phyloP scores from a whole-genome alignment of 2,888 invertebrate genomes.

The Pycnomerus fuliginosus region DNA sequence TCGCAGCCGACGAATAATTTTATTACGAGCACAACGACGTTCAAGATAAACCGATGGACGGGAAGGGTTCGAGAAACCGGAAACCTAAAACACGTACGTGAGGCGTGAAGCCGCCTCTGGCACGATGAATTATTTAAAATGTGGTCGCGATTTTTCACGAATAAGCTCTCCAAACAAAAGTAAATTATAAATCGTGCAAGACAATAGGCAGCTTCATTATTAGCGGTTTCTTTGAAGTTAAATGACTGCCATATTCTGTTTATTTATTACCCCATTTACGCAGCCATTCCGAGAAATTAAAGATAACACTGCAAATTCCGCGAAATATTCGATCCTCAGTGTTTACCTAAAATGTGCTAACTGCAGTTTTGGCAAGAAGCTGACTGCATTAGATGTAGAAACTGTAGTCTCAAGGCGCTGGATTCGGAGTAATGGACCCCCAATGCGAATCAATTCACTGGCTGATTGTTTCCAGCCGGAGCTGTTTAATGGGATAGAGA shows the following conservation, averaged over 20 bases:
- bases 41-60: slow-evolving; percentile 23
- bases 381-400: slow-evolving; percentile 38
- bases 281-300: slow-evolving; percentile 19
- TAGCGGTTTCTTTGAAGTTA: slow-evolving; percentile 26
- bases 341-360: slow-evolving; percentile 41
- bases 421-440: slow-evolving; percentile 53
- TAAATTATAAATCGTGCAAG: slow-evolving; percentile 22
- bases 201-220: slow-evolving; percentile 25
- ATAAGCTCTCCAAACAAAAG: too few relatives aligned
- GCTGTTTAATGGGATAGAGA: slow-evolving; percentile 51
- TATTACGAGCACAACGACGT: slow-evolving; percentile 22
- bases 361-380: slow-evolving; percentile 39
- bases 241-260: slow-evolving; percentile 26
- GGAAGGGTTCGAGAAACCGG: slow-evolving; percentile 41
- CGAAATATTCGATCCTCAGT: slow-evolving; percentile 23
- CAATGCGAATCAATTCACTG: slow-evolving; percentile 53
- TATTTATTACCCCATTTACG: slow-evolving; percentile 26
- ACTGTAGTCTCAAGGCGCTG: slow-evolving; percentile 39
- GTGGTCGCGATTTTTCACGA: too few relatives aligned
- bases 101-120: neutral
- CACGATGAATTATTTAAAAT: slow-evolving; percentile 2
- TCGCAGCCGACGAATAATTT: slow-evolving; percentile 20
- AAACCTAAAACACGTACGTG: slow-evolving; percentile 44
- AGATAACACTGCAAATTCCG: slow-evolving; percentile 19
- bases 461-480: slow-evolving; percentile 54